A percentile compares a stretch with the other conserved stretches of the same genome.
These are phyloP conservation scores for Syngnathus rostellatus DNA, from an alignment of 2,797 vertebrate genomes.

Conservation along the genomic window DNA sequence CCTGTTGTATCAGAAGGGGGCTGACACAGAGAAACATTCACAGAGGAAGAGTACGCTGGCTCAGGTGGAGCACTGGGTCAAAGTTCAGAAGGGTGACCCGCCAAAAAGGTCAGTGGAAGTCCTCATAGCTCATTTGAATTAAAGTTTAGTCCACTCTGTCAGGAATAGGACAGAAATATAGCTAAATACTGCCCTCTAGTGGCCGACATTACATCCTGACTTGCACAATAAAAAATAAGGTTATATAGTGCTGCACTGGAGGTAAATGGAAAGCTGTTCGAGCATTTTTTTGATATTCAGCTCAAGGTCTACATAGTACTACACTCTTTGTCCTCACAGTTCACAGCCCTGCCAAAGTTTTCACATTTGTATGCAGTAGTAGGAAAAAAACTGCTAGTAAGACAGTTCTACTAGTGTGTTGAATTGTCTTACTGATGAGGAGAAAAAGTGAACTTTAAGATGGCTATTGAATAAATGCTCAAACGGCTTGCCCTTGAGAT, in stretches of 20 bases:
- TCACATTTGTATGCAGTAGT: background rate
- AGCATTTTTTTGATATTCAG: background rate
- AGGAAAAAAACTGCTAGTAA: background rate
- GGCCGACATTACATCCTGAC: constrained; percentile 15
- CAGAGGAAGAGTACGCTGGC: constrained; percentile 84
- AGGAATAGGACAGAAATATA: background rate
- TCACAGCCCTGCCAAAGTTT: background rate
- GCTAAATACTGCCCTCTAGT: constrained; percentile 53
- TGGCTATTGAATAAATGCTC: background rate
- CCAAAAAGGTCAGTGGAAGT: constrained; percentile 64
- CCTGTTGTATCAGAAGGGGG: constrained; percentile 70
- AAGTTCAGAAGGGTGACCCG: constrained; percentile 84
- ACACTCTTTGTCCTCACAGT: too few species aligned
- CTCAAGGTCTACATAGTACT: too few species aligned
- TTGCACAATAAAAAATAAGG: too few species aligned
- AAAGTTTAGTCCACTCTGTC: background rate
- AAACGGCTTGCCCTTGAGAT: background rate
- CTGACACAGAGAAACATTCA: constrained; percentile 77
- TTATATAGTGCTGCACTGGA: too few species aligned
- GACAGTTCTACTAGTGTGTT: background rate
- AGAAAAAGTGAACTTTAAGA: background rate
- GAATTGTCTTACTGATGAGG: too few species aligned
- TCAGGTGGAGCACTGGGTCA: constrained; percentile 93
- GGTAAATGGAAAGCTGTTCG: background rate
- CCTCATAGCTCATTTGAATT: constrained; percentile 7